These are phyloP conservation scores for Pegoplata infirma DNA, from an alignment of 2,888 invertebrate genomes.

Conservation along the genomic window DNA sequence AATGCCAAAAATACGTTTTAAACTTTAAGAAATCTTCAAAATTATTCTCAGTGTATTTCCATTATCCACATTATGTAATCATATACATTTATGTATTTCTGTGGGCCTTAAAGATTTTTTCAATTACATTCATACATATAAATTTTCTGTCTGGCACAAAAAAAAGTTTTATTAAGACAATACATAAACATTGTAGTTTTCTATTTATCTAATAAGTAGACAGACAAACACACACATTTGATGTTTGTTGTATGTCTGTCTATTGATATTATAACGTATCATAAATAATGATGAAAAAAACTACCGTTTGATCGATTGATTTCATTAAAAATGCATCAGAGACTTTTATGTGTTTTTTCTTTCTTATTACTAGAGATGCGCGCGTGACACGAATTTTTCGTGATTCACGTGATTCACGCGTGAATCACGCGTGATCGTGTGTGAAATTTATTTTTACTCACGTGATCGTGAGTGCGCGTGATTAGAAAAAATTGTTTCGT, in stretches of 20 bases:
- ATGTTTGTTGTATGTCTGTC: neutral
- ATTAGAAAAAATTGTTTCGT: no score
- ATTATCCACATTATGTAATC: slow-evolving; percentile 12
- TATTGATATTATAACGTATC: slow-evolving; percentile 34
- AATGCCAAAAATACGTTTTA: no score
- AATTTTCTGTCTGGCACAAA: slow-evolving; percentile 13
- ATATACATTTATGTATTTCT: slow-evolving; percentile 15
- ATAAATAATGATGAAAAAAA: slow-evolving; percentile 54
- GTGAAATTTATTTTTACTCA: no score
- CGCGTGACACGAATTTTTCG: no score
- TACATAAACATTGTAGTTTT: slow-evolving; percentile 26
- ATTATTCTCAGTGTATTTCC: no score
- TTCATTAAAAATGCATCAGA: slow-evolving; percentile 76
- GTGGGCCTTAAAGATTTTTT: slow-evolving; percentile 24
- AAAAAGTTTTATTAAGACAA: slow-evolving; percentile 27
- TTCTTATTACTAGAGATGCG: no score
- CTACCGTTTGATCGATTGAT: slow-evolving; percentile 73
- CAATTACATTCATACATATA: slow-evolving; percentile 22
- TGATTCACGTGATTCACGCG: no score
- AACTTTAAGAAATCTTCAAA: no score
- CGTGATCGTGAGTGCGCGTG: no score
- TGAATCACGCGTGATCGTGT: no score
- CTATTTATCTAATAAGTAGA: slow-evolving; percentile 12
- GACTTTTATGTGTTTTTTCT: no score
- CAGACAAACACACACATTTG: slow-evolving; percentile 10